These are phyloP conservation scores for Ibycter americanus DNA, from an alignment of 2,797 vertebrate species.

Conservation along the genomic window DNA sequence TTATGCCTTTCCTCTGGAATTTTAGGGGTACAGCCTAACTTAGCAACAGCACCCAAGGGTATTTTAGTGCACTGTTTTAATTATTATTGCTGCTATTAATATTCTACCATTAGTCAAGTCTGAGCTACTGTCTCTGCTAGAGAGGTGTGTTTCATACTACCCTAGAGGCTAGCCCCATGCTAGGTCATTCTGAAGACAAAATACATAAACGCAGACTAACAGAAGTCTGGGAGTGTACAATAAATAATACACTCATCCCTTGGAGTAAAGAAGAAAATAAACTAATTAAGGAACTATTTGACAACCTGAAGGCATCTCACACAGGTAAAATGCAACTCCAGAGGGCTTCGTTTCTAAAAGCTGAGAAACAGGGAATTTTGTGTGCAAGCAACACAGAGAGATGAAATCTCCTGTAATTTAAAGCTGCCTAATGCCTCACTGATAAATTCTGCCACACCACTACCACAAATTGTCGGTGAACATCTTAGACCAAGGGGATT, in stretches of 20 bases:
- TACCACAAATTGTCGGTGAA: background rate
- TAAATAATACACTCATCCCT: background rate
- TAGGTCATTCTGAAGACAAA: conserved; percentile 37
- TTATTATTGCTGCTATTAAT: conserved; percentile 42
- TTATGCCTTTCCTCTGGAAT: conserved; percentile 14
- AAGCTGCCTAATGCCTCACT: background rate
- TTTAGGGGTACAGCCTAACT: conserved; percentile 27
- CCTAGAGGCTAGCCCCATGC: background rate
- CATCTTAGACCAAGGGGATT: background rate
- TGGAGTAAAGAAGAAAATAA: conserved; percentile 24
- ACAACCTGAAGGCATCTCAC: conserved; percentile 9
- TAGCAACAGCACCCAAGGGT: background rate
- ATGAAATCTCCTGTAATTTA: background rate
- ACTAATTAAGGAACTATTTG: conserved; percentile 34
- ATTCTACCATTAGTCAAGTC: background rate
- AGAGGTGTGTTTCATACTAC: background rate
- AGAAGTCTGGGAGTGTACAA: background rate
- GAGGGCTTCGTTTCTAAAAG: background rate
- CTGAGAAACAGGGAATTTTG: background rate
- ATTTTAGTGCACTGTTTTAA: conserved; percentile 27
- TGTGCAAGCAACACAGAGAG: background rate
- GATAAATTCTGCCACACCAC: background rate
- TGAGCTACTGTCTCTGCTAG: background rate
- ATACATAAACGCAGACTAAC: conserved; percentile 6
- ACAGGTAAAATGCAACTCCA: background rate